Percentiles rank a stretch among this genome's conserved stretches.
phyloP scores from a whole-genome alignment of 1,140 invertebrate genomes.

The Drosophila sturtevanti region DNA sequence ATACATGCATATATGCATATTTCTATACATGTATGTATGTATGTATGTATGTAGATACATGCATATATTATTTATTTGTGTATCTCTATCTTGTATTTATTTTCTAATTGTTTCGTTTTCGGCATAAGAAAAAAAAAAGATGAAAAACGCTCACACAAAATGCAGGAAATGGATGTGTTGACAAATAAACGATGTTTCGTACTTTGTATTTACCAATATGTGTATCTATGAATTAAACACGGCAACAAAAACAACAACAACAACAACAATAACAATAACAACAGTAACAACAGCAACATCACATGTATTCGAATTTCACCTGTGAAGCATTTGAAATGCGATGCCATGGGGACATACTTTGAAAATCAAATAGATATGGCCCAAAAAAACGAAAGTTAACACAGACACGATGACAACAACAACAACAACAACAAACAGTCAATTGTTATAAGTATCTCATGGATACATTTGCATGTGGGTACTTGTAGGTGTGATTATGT shows the following conservation, averaged over 20 bases:
- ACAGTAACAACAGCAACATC: too few relatives aligned
- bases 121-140: slow-evolving; percentile 27
- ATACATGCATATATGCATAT: slow-evolving; percentile 2
- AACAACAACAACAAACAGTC: slow-evolving; percentile 54
- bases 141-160: slow-evolving; percentile 74
- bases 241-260: slow-evolving; percentile 49
- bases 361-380: slow-evolving; percentile 70
- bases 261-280: too few relatives aligned
- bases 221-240: slow-evolving; percentile 75
- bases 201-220: slow-evolving; percentile 57
- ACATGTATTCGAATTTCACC: slow-evolving; percentile 49
- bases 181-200: slow-evolving; percentile 74
- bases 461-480: slow-evolving; percentile 4
- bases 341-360: slow-evolving; percentile 57
- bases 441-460: slow-evolving; percentile 40
- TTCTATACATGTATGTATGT: slow-evolving; percentile 10
- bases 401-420: slow-evolving; percentile 45
- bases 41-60: slow-evolving; percentile 20
- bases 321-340: slow-evolving; percentile 28
- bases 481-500: background rate
- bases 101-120: slow-evolving; percentile 74
- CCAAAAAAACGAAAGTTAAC: slow-evolving; percentile 72
- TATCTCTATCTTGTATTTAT: slow-evolving; percentile 66
- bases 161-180: slow-evolving; percentile 80
- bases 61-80: slow-evolving; percentile 8